Percentiles rank a stretch among this genome's conserved stretches.
Evolutionary conservation across 2,888 invertebrate species (phyloP).

Genomic region (Phania funesta): DNA sequence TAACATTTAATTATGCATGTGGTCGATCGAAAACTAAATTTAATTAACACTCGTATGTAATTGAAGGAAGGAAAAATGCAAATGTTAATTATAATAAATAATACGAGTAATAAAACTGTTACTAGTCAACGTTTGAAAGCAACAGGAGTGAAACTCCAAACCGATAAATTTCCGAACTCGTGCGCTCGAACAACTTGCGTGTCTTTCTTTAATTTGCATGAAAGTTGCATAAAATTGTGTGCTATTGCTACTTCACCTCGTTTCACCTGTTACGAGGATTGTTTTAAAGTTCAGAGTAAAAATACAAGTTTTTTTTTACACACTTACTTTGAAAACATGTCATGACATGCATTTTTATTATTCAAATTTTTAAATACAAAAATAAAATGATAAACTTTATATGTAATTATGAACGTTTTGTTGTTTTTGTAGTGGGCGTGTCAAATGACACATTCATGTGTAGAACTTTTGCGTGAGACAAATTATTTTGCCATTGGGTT

Average conservation of each 20-base stretch:
- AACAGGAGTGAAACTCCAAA: constrained; percentile 5
- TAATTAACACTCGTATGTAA: constrained; percentile 30
- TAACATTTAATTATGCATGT: no score
- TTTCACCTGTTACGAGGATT: not conserved
- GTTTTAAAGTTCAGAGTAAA: not conserved
- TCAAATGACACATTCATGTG: constrained; percentile 23
- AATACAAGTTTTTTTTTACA: not conserved
- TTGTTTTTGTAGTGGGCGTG: constrained; percentile 14
- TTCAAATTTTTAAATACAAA: not conserved
- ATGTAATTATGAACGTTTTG: constrained; percentile 15
- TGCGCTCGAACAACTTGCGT: constrained; percentile 12
- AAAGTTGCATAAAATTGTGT: constrained; percentile 57
- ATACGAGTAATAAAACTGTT: constrained; percentile 1
- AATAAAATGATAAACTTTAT: not conserved
- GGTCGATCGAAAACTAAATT: constrained; percentile 10
- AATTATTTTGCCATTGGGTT: constrained; percentile 14
- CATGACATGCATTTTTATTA: constrained; percentile 52
- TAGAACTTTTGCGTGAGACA: not conserved
- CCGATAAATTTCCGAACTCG: not conserved
- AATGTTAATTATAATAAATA: not conserved
- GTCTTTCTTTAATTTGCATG: constrained; percentile 59
- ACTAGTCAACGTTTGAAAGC: not conserved
- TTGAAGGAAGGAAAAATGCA: not conserved
- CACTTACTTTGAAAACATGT: constrained; percentile 6
- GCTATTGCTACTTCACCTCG: not conserved